Evolutionary conservation across 2,888 invertebrate species (phyloP).

Genomic region (Melipona bicolor): DNA sequence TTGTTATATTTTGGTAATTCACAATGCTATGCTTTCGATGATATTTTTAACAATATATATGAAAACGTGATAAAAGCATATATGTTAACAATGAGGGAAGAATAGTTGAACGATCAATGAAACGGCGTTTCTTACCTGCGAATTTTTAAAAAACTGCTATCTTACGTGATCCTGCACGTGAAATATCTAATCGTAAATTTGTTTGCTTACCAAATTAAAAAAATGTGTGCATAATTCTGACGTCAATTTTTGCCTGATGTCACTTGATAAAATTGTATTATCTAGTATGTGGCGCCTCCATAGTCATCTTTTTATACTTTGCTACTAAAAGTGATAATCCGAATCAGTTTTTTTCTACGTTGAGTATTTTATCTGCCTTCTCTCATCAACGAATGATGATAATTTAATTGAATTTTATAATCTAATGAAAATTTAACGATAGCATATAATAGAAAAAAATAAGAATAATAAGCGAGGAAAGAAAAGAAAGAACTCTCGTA

Average conservation of each 20-base stretch:
- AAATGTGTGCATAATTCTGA: slow-evolving; percentile 1
- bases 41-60: neutral
- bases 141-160: neutral
- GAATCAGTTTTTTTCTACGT: neutral
- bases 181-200: neutral
- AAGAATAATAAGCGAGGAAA: no score
- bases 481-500: no score
- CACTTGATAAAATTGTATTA: slow-evolving; percentile 42
- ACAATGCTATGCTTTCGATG: neutral
- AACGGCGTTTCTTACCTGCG: slow-evolving; percentile 29
- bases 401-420: neutral
- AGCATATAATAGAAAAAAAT: neutral
- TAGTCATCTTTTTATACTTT: neutral
- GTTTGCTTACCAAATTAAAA: neutral
- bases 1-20: neutral
- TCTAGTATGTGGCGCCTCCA: slow-evolving; percentile 51
- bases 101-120: neutral
- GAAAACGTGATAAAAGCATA: neutral
- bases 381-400: neutral
- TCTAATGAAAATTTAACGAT: neutral
- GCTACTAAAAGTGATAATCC: neutral
- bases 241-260: slow-evolving; percentile 1
- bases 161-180: neutral
- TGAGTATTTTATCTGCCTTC: neutral
- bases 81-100: neutral